Evolutionary conservation across 2,888 invertebrate species (phyloP).

Genomic region (Megamerina dolium): DNA sequence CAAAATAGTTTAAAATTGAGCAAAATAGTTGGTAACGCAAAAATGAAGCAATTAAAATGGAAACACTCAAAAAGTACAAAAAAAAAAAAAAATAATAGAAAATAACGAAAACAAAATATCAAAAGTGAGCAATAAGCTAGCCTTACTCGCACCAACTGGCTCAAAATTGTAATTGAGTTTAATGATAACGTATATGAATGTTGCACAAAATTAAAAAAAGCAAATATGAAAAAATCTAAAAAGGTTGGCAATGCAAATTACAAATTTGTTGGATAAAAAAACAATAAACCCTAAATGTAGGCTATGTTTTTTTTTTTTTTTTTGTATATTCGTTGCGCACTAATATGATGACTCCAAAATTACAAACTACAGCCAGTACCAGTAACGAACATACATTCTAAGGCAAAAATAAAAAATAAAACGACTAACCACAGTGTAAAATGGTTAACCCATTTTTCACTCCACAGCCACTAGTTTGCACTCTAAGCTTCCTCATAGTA

Average conservation of each 20-base stretch:
- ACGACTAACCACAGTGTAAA: slow-evolving; percentile 14
- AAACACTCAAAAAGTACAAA: neutral
- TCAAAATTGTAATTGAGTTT: slow-evolving; percentile 12
- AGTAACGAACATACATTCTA: no score
- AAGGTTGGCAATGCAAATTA: slow-evolving; percentile 6
- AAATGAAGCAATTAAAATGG: neutral
- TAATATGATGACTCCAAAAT: no score
- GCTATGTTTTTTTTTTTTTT: slow-evolving; percentile 15
- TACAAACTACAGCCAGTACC: no score
- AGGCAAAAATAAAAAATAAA: no score
- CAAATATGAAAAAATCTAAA: slow-evolving; percentile 8
- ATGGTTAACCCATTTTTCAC: neutral
- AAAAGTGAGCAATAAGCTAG: neutral
- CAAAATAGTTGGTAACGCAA: no score
- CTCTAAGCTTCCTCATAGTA: slow-evolving; percentile 5
- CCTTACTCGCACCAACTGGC: neutral
- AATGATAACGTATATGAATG: slow-evolving; percentile 2
- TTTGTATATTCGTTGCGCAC: no score
- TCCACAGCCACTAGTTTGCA: no score
- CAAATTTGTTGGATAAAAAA: neutral
- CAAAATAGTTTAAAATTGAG: neutral
- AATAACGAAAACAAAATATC: slow-evolving; percentile 6
- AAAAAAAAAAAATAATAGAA: slow-evolving; percentile 3
- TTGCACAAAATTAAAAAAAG: neutral
- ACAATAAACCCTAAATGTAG: slow-evolving; percentile 24